A percentile compares a stretch with the other conserved stretches of the same genome.
Evolutionary conservation across 2,797 vertebrate species (phyloP).

Genomic region (Sebastes trivittatus): DNA sequence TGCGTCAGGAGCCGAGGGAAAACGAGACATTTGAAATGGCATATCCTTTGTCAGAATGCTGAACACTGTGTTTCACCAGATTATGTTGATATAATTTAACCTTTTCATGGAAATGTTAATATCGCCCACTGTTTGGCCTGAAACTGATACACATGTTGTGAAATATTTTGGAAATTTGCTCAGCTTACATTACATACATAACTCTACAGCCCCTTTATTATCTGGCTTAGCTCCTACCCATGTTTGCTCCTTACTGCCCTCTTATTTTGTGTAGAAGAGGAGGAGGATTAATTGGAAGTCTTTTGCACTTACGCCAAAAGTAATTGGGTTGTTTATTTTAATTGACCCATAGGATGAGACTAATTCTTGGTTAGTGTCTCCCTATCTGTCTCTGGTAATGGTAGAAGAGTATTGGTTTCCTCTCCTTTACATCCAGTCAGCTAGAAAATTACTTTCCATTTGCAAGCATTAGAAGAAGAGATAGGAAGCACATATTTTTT

Average conservation of each 20-base stretch:
- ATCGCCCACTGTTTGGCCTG: background rate
- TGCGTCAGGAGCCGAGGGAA: conserved; percentile 4
- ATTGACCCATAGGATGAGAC: conserved; percentile 1
- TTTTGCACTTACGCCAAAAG: background rate
- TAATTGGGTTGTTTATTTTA: conserved; percentile 21
- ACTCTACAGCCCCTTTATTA: background rate
- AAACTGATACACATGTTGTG: conserved; percentile 15
- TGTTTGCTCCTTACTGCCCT: background rate
- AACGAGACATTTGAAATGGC: conserved; percentile 13
- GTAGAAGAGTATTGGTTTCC: background rate
- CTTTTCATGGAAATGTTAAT: conserved; percentile 20
- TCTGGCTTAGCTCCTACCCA: background rate
- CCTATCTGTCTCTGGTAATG: background rate
- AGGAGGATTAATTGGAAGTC: background rate
- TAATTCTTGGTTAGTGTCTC: conserved; percentile 2
- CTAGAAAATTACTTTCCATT: background rate
- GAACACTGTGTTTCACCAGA: conserved; percentile 16
- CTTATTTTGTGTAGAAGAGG: background rate
- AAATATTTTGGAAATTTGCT: conserved; percentile 1
- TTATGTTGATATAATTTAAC: conserved; percentile 38
- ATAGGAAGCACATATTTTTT: background rate
- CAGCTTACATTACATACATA: background rate
- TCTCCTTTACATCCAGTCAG: background rate
- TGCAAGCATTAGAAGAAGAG: background rate
- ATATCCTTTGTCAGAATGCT: conserved; percentile 17